A percentile compares a stretch with the other conserved stretches of the same genome.
Evolutionary conservation across 2,113 vertebrate species (phyloP).

Genomic region (Fulica atra): DNA sequence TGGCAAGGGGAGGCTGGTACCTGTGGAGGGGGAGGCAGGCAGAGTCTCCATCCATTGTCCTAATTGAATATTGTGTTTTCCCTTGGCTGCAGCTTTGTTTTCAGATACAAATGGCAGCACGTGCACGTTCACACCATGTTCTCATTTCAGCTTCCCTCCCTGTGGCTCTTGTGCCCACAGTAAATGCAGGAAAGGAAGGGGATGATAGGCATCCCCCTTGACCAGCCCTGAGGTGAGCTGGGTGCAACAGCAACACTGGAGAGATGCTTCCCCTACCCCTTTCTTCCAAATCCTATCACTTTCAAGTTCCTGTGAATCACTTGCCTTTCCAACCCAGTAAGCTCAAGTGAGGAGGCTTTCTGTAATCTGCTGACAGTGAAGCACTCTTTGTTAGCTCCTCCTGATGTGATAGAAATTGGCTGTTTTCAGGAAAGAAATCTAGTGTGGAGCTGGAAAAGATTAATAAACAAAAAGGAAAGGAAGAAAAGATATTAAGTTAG

Average conservation of each 20-base stretch:
- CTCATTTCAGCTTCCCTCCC: not conserved
- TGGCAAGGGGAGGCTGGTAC: not conserved
- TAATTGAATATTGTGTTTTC: not conserved
- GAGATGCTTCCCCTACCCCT: not conserved
- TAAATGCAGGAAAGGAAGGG: not conserved
- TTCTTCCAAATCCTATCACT: conserved; percentile 6
- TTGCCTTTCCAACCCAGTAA: conserved; percentile 31
- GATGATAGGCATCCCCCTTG: conserved; percentile 6
- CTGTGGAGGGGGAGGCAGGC: not conserved
- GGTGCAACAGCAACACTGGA: not conserved
- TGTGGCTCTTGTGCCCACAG: not conserved
- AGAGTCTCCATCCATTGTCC: not conserved
- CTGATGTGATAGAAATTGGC: not conserved
- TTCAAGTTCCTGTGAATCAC: conserved; percentile 55
- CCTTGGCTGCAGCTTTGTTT: not conserved
- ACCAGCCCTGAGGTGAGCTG: not conserved
- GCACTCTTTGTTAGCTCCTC: not conserved
- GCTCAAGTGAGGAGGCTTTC: conserved; percentile 28
- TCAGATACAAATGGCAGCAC: not conserved
- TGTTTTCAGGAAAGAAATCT: conserved; percentile 20
- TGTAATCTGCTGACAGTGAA: conserved; percentile 16
- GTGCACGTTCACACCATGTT: not conserved
- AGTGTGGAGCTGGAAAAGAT: not conserved
- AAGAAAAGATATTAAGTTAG: not conserved
- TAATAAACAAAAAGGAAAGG: not conserved